A percentile compares a stretch with the other conserved stretches of the same genome.
Evolutionary conservation across 2,113 vertebrate genomes (phyloP).

Genomic region (Hippocampus comes): DNA sequence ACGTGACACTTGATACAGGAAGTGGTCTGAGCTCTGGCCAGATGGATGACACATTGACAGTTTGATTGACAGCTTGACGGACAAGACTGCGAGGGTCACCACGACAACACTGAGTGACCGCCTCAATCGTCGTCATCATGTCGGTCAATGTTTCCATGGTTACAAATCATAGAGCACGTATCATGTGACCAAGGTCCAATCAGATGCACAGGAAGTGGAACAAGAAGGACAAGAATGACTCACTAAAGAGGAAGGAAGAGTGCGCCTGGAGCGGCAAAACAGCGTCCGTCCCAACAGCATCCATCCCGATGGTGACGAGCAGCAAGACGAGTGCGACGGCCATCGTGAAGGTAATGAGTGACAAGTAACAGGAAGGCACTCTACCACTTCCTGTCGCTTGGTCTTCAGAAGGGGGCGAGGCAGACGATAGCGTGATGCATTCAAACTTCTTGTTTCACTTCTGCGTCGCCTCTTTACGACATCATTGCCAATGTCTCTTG

Average conservation of each 20-base stretch:
- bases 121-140: not conserved
- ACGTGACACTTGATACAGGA: not conserved
- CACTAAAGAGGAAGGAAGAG: conserved; percentile 12
- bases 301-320: not conserved
- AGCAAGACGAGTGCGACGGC: not conserved
- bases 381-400: too few species aligned
- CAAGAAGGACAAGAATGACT: not conserved
- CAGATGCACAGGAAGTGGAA: not conserved
- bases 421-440: not conserved
- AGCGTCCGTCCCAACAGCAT: not conserved
- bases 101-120: not conserved
- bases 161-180: not conserved
- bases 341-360: not conserved
- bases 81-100: not conserved
- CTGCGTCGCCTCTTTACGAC: not conserved
- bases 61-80: too few species aligned
- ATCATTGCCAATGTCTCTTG: not conserved
- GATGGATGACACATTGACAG: too few species aligned
- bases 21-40: not conserved
- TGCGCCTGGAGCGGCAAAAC: not conserved
- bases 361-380: too few species aligned
- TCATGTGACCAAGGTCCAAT: not conserved
- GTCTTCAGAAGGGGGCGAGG: too few species aligned
- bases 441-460: not conserved
- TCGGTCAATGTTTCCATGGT: not conserved